A percentile compares a stretch with the other conserved stretches of the same genome.
Evolutionary conservation across 23 tunicate species (phyloP).

Genomic region (Pegea sp.): DNA sequence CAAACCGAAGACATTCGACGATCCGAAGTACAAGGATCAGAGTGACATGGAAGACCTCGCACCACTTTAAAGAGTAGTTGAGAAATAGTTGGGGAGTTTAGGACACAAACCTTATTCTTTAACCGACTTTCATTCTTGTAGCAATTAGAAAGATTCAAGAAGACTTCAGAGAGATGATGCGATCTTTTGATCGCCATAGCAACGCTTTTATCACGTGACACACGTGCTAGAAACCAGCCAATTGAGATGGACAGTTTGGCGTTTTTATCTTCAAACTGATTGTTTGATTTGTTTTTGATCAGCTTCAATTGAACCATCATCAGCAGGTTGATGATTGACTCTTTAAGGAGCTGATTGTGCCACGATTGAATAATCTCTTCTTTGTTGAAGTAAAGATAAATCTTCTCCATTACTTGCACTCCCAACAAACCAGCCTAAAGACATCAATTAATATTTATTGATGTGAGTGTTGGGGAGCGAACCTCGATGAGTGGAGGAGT

Average conservation of each 20-base stretch:
- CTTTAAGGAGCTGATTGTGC: conserved; percentile 19
- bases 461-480: no score
- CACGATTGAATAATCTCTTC: conserved; percentile 11
- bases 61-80: conserved; percentile 22
- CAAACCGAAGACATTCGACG: conserved; percentile 38
- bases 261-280: background rate
- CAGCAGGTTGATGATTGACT: conserved; percentile 33
- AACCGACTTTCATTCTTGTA: background rate
- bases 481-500: no score
- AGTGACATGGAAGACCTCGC: conserved; percentile 31
- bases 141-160: background rate
- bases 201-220: background rate
- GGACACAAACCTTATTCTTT: background rate
- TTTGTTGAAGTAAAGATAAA: conserved; percentile 8
- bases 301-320: conserved; percentile 18
- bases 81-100: background rate
- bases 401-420: conserved; percentile 22
- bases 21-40: conserved; percentile 25
- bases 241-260: background rate
- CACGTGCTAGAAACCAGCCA: background rate
- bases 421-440: conserved; percentile 18
- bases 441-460: no score
- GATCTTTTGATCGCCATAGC: background rate
- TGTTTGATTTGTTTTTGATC: conserved; percentile 1
- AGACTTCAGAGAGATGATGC: background rate